Evolutionary conservation across 2,888 invertebrate species (phyloP), one percentile per base, ranked within the genome.

Genomic region (Aradus depressus): DNA sequence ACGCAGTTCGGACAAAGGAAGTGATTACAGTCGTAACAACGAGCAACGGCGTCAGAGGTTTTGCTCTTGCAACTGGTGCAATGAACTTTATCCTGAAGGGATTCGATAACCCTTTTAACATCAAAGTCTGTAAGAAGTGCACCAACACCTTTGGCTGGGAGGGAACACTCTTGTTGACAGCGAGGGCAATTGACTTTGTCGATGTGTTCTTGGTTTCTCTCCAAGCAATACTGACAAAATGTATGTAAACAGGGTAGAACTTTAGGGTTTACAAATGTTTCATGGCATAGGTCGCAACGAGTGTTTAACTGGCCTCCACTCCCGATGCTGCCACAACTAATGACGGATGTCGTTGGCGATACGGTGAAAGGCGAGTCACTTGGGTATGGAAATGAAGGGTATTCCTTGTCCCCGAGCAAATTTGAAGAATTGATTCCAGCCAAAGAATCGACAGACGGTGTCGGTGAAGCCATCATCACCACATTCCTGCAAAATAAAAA

Each of bases 1-100:
- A 92, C 91, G 78, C 97, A 97, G 69, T 93, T 92, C 53, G 88
- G 83, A 72, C 97, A 97, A 62, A 98, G 79, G 68, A 87, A 90
- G 68, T 92, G 92, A 65, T 88, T 87, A 71, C 97, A 98, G 70
- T 96, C 95, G 65, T 90, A 85, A 71, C 95, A 96, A 67, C 90
- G 86, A 56, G 93, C 93, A 52, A 93, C 89, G 42, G 95, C 95
- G 79, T 85, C 86, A 18, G 88, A 82, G 68, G 92, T 89, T 67
- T 87, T 88, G 65, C 92, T 93, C 62, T 93, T 95, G 74, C 95
- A 96, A 62, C 83, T 81, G 26, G 77, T 75, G 56, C 77, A 75
- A 44, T 74, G 70, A 5, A 63, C 65, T 4, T 53, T 54, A 31
- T 56, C 53, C 44, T 60, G 57, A 18, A 58, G 58, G 62, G 62